Percentiles rank a stretch among this genome's conserved stretches.
These are phyloP conservation scores for Bergia sp. DNA, from an alignment of 92 coral and sea anemone genomes.

Conservation along the genomic window DNA sequence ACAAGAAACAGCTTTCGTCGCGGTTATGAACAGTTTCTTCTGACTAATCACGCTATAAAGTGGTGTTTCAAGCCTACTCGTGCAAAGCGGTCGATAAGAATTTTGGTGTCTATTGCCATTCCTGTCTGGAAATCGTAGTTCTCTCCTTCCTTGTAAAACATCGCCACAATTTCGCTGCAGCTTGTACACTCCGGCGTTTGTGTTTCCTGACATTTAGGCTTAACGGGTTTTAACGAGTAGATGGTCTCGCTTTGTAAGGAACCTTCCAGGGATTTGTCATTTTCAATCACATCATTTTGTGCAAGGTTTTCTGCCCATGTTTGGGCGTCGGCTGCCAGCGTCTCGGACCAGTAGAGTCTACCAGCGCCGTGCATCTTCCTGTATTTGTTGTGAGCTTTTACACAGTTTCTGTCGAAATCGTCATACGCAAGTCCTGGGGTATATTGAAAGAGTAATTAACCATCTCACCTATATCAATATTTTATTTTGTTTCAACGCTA, in stretches of 20 bases:
- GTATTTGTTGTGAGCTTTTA: constrained; percentile 80
- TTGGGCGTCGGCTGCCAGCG: too few relatives aligned
- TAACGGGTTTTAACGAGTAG: constrained; percentile 74
- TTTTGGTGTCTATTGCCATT: constrained; percentile 46
- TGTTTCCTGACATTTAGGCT: constrained; percentile 65
- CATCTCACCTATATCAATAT: too few relatives aligned
- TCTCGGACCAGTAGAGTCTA: too few relatives aligned
- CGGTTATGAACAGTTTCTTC: not conserved
- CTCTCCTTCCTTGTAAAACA: constrained; percentile 21
- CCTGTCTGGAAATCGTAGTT: constrained; percentile 16
- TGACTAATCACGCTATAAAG: not conserved
- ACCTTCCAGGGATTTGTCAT: constrained; percentile 64
- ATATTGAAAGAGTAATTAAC: too few relatives aligned
- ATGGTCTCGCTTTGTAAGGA: constrained; percentile 78
- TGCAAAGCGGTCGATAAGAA: constrained; percentile 74
- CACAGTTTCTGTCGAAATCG: constrained; percentile 37
- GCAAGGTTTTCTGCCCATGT: constrained; percentile 84
- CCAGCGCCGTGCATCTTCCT: too few relatives aligned
- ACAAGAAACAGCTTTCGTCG: too few relatives aligned
- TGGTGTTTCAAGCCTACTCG: constrained; percentile 50
- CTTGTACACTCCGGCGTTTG: constrained; percentile 66
- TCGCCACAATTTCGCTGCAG: constrained; percentile 70
- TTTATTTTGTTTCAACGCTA: too few relatives aligned
- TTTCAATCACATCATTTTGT: constrained; percentile 65
- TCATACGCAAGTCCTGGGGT: too few relatives aligned